Evolutionary conservation across 2,797 vertebrate species (phyloP).

Genomic region (Gallinago stenura): DNA sequence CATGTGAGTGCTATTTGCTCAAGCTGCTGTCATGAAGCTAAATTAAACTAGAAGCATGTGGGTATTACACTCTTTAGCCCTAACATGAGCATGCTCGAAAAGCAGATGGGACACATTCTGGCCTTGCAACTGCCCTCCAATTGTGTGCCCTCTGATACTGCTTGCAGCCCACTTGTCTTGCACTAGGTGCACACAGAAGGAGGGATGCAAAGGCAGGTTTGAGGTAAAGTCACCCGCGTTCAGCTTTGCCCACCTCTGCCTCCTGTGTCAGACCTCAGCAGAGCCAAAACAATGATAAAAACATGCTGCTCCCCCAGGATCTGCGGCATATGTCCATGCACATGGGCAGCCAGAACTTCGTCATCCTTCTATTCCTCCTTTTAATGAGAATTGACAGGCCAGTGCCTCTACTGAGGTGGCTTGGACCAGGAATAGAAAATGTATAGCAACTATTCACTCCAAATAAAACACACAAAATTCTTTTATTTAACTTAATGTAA

Average conservation of each 20-base stretch:
- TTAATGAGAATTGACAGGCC: neutral
- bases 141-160: neutral
- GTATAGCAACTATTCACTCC: neutral
- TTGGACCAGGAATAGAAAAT: neutral
- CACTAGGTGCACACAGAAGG: fast-evolving
- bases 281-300: neutral
- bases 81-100: neutral
- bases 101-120: neutral
- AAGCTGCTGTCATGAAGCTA: neutral
- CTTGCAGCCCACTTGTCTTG: neutral
- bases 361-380: neutral
- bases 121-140: neutral
- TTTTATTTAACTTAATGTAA: conserved; percentile 52
- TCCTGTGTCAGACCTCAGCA: neutral
- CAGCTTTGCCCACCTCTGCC: neutral
- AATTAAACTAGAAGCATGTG: neutral
- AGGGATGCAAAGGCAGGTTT: neutral
- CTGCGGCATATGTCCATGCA: neutral
- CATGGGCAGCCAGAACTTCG: neutral
- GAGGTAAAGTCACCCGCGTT: neutral
- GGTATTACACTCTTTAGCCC: no score
- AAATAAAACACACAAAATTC: conserved; percentile 38
- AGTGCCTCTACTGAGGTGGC: neutral
- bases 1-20: fast-evolving
- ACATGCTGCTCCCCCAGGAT: neutral